Evolutionary conservation across 1,140 invertebrate genomes (phyloP).

Genomic region (Drosophila tristis): DNA sequence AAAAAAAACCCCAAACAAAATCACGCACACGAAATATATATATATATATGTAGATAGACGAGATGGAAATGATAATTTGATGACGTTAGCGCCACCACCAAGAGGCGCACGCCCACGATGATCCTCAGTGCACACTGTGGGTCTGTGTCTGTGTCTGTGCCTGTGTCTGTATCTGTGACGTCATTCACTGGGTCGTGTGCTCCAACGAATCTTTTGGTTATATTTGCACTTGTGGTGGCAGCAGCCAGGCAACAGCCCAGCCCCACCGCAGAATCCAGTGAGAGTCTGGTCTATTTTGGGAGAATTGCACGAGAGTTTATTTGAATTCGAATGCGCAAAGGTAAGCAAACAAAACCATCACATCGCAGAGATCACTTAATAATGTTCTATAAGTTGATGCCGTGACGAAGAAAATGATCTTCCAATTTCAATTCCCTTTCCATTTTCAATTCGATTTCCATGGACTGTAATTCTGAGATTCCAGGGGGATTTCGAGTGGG

Average conservation of each 20-base stretch:
- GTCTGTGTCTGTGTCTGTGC: no score
- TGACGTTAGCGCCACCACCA: conserved; percentile 59
- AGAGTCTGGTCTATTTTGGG: conserved; percentile 54
- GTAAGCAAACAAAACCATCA: conserved; percentile 64
- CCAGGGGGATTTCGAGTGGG: conserved; percentile 4
- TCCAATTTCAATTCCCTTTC: not conserved
- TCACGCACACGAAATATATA: not conserved
- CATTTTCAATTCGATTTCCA: not conserved
- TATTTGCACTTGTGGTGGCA: conserved; percentile 30
- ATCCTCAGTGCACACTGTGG: no score
- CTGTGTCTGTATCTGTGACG: conserved; percentile 28
- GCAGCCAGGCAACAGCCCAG: conserved; percentile 24
- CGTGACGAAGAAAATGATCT: conserved; percentile 49
- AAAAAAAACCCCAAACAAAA: no score
- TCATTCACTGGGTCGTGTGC: conserved; percentile 50
- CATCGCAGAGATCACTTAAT: conserved; percentile 56
- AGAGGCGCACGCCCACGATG: conserved; percentile 13
- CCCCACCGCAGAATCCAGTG: conserved; percentile 8
- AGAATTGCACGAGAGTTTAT: conserved; percentile 70
- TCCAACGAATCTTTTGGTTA: conserved; percentile 22
- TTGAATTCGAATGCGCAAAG: conserved; percentile 30
- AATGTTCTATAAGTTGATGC: conserved; percentile 69
- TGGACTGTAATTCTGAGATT: conserved; percentile 1
- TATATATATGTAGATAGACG: conserved; percentile 33
- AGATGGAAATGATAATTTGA: conserved; percentile 16